Evolutionary conservation across 2,113 vertebrate genomes (phyloP), one percentile per base, ranked within the genome.

Genomic region (Pseudolaguvia tuberculata): DNA sequence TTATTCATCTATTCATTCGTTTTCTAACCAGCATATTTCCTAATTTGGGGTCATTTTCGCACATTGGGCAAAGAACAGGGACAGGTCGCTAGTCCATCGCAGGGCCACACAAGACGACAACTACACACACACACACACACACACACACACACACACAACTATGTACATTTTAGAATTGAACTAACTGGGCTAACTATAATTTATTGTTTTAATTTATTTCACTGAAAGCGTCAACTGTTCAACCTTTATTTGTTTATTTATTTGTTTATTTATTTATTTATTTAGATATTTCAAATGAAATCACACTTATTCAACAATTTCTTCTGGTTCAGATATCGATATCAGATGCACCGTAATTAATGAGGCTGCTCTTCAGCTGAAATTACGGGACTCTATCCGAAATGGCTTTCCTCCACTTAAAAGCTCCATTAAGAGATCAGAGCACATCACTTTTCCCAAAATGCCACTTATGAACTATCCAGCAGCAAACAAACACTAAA

Each of bases 371-470:
- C 76, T 50, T 62, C 73, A 20, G 74, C 70, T 80, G 80, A 81
- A 84, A 82, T 82, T 81, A 69, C 39, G 55, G 81, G 72, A 82
- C 75, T 76, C 73, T 71, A 66, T 73, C 58, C 78, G 75, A 53
- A 82, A 79, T 72, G 66, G 72, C 42, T 73, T 63, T 83, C 84
- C 39, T 12, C 80, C 71, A 74, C 82, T 82, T 81, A 87, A 85
- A 80, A 78, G 84, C 81, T 63, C 78, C 82, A 78, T 85, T 89
- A 89, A 84, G 86, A 78, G 86, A 73, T 79, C 61, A 55, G 70
- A 80, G 80, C 59, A 79, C 59, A 63, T 79, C 65, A 63, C 51
- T 17, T 76, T 74, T 51, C 63, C 70, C 75, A 78, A 81, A 83
- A 86, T 86, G 78, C 76, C 87, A 85, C 84, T 84, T 42, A 42